These are phyloP conservation scores for Ceriagrion tenellum DNA, from an alignment of 2,888 invertebrate species.

Conservation along the genomic window DNA sequence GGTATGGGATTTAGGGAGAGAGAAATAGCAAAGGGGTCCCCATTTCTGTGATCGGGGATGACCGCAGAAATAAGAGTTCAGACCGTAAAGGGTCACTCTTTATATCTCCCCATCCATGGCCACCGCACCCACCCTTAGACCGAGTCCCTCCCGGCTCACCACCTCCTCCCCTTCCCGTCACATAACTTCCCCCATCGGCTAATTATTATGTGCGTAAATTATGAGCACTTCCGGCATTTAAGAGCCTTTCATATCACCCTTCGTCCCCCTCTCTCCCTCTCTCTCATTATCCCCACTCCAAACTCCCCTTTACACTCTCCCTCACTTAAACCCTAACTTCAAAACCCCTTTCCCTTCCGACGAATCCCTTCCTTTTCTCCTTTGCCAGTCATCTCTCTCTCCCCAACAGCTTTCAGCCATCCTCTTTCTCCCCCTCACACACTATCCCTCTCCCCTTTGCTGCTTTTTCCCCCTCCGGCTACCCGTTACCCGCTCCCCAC, in stretches of 20 bases:
- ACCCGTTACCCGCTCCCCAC: neutral
- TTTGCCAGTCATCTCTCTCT: neutral
- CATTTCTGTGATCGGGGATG: neutral
- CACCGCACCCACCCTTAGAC: neutral
- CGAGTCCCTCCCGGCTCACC: neutral
- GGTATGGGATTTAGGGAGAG: neutral
- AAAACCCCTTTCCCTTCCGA: neutral
- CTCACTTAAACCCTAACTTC: neutral
- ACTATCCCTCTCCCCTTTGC: neutral
- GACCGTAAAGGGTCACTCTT: slow-evolving; percentile 9
- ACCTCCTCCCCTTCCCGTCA: neutral
- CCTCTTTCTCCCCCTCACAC: neutral
- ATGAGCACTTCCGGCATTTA: slow-evolving; percentile 66
- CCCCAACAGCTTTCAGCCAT: neutral
- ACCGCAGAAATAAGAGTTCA: slow-evolving; percentile 43
- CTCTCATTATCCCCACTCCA: neutral
- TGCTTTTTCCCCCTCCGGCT: neutral
- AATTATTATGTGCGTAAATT: slow-evolving; percentile 49
- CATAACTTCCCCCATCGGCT: slow-evolving; percentile 14
- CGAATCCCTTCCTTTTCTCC: neutral
- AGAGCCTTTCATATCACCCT: neutral
- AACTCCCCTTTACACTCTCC: neutral
- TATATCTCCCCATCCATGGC: neutral
- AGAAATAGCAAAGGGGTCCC: neutral
- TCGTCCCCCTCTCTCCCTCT: neutral